Evolutionary conservation across 2,113 vertebrate species (phyloP), one percentile per base, ranked within the genome.

Genomic region (Argyrosomus japonicus): DNA sequence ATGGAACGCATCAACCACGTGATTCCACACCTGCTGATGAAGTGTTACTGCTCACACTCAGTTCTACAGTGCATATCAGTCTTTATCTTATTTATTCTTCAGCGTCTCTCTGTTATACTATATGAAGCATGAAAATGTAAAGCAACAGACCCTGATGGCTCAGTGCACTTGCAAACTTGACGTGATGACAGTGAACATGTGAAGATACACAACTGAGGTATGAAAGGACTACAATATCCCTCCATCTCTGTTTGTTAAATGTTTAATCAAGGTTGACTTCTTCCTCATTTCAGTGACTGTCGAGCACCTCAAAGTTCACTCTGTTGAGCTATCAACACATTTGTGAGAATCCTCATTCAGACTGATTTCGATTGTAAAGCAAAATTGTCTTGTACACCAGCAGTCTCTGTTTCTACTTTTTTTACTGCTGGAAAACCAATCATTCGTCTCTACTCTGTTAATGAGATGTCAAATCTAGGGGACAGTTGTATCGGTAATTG

Each of bases 401-500:
- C 45, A 51, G 47, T 45, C 14, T 32, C 15, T 61, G 43, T 40
- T 40, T 32, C 29, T 32, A 40, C 14, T 32, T 32, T 7, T 45
- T 32, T 63, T 45, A 3, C 29, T 32, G n/a, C 75, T 45, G 5
- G 18, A 53, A 58, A 65, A 57, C 1, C 4, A 1, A 11, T 64
- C 13, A 15, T 60, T 68, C 0, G 3, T 47, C 15, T 27, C 9
- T 11, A 17, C 25, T 47, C 32, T 62, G 47, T 51, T 32, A 75
- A 68, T 68, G 62, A 78, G 68, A 54, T 5, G 68, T 54, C 54
- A 69, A 25, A 60, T 58, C 47, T 70, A 40, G 7, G 36, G 36
- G 36, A 40, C 36, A 40, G 36, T 40, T 2, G 45, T 3, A 5
- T 6, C 47, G 27, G n/a, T 64, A 43, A 82, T 50, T 51, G 74